Percentiles rank a stretch among this genome's conserved stretches.
These are phyloP conservation scores for Babyrousa celebensis DNA, from an alignment of 2,797 vertebrate genomes.

Conservation along the genomic window DNA sequence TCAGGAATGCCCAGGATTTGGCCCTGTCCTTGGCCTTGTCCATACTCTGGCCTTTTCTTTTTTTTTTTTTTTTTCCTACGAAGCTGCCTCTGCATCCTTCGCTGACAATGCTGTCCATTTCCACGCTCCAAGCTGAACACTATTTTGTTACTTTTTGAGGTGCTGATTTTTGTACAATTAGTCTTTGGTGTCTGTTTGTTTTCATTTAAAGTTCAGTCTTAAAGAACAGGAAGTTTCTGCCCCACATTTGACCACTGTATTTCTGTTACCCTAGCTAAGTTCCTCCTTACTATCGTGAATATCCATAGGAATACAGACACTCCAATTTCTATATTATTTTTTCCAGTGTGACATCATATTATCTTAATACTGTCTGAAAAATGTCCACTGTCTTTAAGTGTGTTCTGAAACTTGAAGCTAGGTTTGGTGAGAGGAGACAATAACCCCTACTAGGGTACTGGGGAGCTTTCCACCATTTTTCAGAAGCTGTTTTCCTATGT, in stretches of 20 bases:
- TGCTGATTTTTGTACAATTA: background rate
- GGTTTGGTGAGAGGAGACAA: constrained; percentile 2
- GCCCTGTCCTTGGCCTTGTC: background rate
- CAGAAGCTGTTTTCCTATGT: background rate
- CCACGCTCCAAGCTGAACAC: background rate
- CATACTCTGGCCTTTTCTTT: background rate
- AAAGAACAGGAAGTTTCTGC: constrained; percentile 19
- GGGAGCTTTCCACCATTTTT: background rate
- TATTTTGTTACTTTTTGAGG: background rate
- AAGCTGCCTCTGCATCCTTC: background rate
- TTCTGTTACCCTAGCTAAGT: background rate
- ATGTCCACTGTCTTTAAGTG: constrained; percentile 4
- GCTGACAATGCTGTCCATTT: background rate
- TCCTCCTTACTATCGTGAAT: background rate
- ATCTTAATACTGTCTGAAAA: constrained; percentile 56
- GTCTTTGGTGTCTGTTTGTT: constrained; percentile 20
- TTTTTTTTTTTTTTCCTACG: background rate
- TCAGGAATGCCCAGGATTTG: constrained; percentile 22
- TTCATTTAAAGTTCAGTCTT: constrained; percentile 62
- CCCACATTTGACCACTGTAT: background rate
- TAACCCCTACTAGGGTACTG: background rate
- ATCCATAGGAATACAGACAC: background rate
- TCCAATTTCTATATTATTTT: constrained; percentile 20
- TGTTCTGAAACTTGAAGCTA: background rate
- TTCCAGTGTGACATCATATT: constrained; percentile 13